These are phyloP conservation scores for Ptyas mucosa DNA, from an alignment of 2,113 vertebrate genomes.

Conservation along the genomic window DNA sequence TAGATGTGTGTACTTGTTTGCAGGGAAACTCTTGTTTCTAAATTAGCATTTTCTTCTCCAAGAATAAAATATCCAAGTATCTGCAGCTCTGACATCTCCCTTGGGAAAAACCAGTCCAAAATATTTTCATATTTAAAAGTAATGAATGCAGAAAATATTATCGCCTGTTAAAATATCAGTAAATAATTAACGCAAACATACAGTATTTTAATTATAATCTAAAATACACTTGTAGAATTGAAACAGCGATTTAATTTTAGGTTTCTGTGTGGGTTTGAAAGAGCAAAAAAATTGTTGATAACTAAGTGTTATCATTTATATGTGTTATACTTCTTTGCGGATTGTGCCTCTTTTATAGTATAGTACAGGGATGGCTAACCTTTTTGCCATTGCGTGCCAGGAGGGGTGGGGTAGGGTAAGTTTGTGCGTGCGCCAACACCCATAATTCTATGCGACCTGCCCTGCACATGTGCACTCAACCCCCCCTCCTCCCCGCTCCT, in stretches of 20 bases:
- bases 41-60: neutral
- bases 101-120: neutral
- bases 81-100: neutral
- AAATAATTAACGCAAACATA: neutral
- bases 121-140: neutral
- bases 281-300: neutral
- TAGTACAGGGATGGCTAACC: too few relatives aligned
- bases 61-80: neutral
- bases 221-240: neutral
- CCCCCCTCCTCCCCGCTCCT: too few relatives aligned
- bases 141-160: neutral
- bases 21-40: neutral
- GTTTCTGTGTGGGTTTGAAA: neutral
- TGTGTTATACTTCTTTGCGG: too few relatives aligned
- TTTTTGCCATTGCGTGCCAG: too few relatives aligned
- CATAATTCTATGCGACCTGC: too few relatives aligned
- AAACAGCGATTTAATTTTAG: neutral
- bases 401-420: too few relatives aligned
- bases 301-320: neutral
- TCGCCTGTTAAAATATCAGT: neutral
- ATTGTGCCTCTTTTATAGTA: too few relatives aligned
- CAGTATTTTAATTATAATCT: neutral
- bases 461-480: too few relatives aligned
- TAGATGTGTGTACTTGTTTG: neutral
- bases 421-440: too few relatives aligned